Evolutionary conservation across 2,888 invertebrate genomes (phyloP), one percentile per base, ranked within the genome.

Genomic region (Mimumesa dahlbomi): DNA sequence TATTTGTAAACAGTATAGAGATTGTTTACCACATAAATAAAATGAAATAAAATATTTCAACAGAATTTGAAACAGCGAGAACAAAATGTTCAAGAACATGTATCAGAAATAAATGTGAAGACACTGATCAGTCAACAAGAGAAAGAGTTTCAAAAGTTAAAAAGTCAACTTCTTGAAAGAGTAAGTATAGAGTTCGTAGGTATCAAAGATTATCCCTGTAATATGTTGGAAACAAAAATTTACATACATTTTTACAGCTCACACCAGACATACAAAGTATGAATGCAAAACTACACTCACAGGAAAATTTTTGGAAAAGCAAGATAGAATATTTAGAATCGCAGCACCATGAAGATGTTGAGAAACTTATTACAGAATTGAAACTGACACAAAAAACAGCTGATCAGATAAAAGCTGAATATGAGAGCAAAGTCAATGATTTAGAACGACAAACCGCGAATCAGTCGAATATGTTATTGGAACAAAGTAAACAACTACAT

Each of bases 61-160:
- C 63, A 88, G 83, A 85, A 81, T 69, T 79, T 85, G 34, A 85
- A 79, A 53, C 71, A 75, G 11, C n/a, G 82, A 62, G 18, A 75
- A 79, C 6, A 79, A 75, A 1, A 75, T 57, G 9, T 45, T 72
- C 62, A 81, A 52, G 88, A 86, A 29, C 90, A 90, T 36, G 76
- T 86, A 2, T 84, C 85, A 53, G 85, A 88, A 81, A 87, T 89
- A 46, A 87, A 90, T 64, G 79, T 92, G 16, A 90, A 91, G 56
- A 84, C 85, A 50, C 90, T 91, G 18, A 89, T 92, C 62, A 89
- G 89, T 77, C 89, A 91, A 67, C 92, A 92, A 81, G 91, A 92
- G 48, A 84, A 85, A 48, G 92, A 92, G 89, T 91, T 93, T 80
- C 77, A 87, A 36, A 82, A 85, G 61, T 80, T 93, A 13, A 91